Conservation (phyloP, 2,888 invertebrate species). For the Gibbula magus region DNA sequence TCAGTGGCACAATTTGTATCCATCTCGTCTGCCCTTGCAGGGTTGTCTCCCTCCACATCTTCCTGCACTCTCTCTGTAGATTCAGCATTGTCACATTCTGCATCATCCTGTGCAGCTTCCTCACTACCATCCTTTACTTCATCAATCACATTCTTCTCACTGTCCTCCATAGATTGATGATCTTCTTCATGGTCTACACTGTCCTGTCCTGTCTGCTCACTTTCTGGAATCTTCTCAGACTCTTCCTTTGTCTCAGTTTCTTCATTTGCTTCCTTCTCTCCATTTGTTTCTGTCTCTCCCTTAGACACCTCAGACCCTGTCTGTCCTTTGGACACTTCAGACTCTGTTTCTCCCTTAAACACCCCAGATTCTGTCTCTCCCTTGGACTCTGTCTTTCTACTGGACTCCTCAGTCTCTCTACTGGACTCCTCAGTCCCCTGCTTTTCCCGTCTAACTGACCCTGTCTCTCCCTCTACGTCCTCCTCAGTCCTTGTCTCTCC, state of each 20-base stretch:
- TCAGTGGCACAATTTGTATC: background rate
- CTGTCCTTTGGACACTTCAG: background rate
- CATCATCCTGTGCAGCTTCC: background rate
- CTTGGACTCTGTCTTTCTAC: constrained; percentile 19
- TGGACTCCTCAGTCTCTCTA: background rate
- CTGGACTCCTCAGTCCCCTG: background rate
- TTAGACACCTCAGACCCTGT: background rate
- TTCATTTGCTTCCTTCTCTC: background rate
- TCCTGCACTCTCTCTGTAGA: background rate
- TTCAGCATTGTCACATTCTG: constrained; percentile 18
- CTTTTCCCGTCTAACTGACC: background rate
- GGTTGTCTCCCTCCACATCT: background rate
- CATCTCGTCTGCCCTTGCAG: background rate
- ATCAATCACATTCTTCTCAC: background rate
- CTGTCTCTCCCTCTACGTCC: background rate
- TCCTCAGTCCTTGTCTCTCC: background rate
- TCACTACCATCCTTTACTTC: background rate
- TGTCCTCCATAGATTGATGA: background rate
- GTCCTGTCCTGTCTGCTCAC: constrained; percentile 9
- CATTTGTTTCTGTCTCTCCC: background rate
- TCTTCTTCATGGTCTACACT: background rate
- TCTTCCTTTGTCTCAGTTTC: constrained; percentile 29
- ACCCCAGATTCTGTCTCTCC: constrained; percentile 19
- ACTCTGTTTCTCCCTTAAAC: constrained; percentile 4
- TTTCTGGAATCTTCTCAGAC: constrained; percentile 7